A percentile compares a stretch with the other conserved stretches of the same genome.
phyloP scores from a whole-genome alignment of 2,888 invertebrate species.

The Trypoxylon attenuatum region DNA sequence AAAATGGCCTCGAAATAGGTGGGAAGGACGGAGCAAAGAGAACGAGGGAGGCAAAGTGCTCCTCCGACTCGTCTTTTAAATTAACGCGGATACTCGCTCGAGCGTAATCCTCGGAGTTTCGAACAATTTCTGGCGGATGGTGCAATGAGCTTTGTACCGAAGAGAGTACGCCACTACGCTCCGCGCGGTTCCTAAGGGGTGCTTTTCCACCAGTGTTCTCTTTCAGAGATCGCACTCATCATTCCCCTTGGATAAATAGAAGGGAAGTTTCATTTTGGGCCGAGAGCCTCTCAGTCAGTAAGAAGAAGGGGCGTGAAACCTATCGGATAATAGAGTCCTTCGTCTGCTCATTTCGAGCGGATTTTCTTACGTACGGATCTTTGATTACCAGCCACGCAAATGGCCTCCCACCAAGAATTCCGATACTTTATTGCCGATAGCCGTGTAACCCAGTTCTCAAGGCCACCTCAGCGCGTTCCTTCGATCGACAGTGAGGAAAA shows the following conservation, averaged over 20 bases:
- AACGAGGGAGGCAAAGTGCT: no score
- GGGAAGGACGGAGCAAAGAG: no score
- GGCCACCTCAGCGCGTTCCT: not conserved
- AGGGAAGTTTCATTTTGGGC: not conserved
- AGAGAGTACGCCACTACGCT: no score
- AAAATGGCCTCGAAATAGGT: no score
- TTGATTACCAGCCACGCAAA: conserved; percentile 5
- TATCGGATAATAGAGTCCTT: not conserved
- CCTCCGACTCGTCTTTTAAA: no score
- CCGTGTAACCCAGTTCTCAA: conserved; percentile 2
- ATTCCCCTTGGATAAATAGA: not conserved
- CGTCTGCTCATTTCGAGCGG: not conserved
- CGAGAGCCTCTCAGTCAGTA: not conserved
- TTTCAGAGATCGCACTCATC: not conserved
- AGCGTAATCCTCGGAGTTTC: no score
- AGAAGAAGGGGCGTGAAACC: no score
- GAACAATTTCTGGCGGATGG: not conserved
- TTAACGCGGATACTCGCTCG: no score
- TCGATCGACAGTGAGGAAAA: conserved; percentile 17
- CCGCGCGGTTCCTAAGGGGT: no score
- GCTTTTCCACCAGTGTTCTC: no score
- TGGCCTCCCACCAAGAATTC: conserved; percentile 4
- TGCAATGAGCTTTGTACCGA: not conserved
- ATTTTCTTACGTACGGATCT: not conserved
- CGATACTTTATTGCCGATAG: conserved; percentile 22